phyloP scores from a whole-genome alignment of 2,888 invertebrate species.

The Axea sp. region DNA sequence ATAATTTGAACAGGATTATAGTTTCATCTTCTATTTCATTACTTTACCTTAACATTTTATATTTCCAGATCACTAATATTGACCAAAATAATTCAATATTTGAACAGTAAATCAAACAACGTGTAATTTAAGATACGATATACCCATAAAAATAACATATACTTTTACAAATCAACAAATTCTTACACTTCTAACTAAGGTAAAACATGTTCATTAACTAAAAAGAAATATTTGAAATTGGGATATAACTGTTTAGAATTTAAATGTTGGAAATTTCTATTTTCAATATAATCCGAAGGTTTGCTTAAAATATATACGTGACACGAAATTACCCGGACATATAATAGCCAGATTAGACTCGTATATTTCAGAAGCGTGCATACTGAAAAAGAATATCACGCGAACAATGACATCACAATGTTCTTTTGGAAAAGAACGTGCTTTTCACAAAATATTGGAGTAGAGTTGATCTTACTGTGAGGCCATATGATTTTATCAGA shows the following conservation, averaged over 20 bases:
- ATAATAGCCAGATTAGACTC: constrained; percentile 64
- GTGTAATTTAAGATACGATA: too few species aligned
- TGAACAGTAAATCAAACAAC: too few species aligned
- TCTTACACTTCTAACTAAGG: too few species aligned
- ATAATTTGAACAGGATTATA: too few species aligned
- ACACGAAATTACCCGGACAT: constrained; percentile 66
- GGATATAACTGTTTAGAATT: constrained; percentile 20
- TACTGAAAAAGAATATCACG: background rate
- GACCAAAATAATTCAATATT: too few species aligned
- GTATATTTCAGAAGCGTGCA: constrained; percentile 20
- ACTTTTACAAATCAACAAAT: too few species aligned
- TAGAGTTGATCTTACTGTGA: constrained; percentile 68
- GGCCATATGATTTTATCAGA: constrained; percentile 75
- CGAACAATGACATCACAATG: constrained; percentile 13
- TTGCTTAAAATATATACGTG: constrained; percentile 56
- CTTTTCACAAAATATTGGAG: constrained; percentile 69
- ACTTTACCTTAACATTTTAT: background rate
- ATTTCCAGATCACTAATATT: too few species aligned
- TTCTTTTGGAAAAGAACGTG: constrained; percentile 32
- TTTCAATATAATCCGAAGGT: constrained; percentile 54
- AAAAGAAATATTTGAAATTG: too few species aligned
- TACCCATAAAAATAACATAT: too few species aligned
- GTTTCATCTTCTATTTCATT: background rate
- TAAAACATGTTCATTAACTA: too few species aligned
- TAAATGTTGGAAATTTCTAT: constrained; percentile 41